These are phyloP conservation scores for Drosophila willistoni DNA, from an alignment of 1,140 invertebrate genomes.

Conservation along the genomic window DNA sequence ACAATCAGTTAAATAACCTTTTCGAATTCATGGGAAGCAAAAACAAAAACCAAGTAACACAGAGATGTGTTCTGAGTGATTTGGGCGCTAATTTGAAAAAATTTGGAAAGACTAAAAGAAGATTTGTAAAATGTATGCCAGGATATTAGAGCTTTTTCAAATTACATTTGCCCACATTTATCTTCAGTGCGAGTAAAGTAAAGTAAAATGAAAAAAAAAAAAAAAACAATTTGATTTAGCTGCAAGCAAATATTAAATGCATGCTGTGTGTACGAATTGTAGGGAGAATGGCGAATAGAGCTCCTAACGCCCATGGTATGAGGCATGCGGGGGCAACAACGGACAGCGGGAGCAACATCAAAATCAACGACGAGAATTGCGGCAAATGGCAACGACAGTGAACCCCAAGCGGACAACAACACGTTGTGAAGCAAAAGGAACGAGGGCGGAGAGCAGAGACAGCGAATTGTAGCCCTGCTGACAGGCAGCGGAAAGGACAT, in stretches of 20 bases:
- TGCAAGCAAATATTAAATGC: constrained; percentile 70
- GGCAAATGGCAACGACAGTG: constrained; percentile 34
- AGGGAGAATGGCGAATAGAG: background rate
- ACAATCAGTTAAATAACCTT: no score
- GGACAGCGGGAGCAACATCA: constrained; percentile 48
- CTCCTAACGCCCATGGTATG: background rate
- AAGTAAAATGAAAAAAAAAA: constrained; percentile 44
- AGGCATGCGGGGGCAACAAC: background rate
- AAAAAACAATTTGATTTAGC: constrained; percentile 75
- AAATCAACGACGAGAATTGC: constrained; percentile 55
- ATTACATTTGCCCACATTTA: constrained; percentile 68
- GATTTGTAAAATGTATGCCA: constrained; percentile 19
- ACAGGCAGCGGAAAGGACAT: constrained; percentile 76
- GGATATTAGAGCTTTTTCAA: constrained; percentile 67
- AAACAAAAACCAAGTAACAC: no score
- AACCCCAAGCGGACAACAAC: constrained; percentile 15
- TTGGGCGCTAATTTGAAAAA: constrained; percentile 8
- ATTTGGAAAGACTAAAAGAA: constrained; percentile 7
- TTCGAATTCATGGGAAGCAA: no score
- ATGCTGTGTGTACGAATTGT: constrained; percentile 24
- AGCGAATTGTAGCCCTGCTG: constrained; percentile 70
- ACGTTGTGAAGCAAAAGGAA: constrained; percentile 2
- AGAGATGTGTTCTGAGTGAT: background rate
- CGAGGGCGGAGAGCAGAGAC: constrained; percentile 30
- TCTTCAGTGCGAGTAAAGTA: constrained; percentile 41